A percentile compares a stretch with the other conserved stretches of the same genome.
phyloP scores from a whole-genome alignment of 2,797 vertebrate species.

The Pyrocephalus nanus region DNA sequence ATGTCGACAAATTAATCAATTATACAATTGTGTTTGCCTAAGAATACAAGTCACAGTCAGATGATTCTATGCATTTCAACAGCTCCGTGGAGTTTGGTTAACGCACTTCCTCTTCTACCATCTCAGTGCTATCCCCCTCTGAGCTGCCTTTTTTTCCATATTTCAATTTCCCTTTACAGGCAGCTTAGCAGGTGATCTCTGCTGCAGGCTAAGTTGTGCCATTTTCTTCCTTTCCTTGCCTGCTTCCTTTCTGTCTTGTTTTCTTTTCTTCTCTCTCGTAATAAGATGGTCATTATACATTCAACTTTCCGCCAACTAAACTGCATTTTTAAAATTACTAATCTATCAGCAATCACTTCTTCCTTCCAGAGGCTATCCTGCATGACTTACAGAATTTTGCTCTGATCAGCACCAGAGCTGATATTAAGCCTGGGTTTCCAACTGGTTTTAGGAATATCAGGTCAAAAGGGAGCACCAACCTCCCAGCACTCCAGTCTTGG shows the following conservation, averaged over 20 bases:
- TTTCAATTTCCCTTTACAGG: conserved; percentile 4
- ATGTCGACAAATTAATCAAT: conserved; percentile 43
- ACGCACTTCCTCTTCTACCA: not conserved
- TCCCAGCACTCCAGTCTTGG: not conserved
- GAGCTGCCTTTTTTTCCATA: not conserved
- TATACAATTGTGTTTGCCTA: conserved; percentile 48
- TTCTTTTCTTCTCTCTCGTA: not conserved
- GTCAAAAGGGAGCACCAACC: not conserved
- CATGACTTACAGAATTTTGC: not conserved
- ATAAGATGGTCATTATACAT: not conserved
- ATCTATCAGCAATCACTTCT: not conserved
- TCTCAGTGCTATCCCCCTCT: not conserved
- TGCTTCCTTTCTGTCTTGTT: not conserved
- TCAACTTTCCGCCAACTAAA: not conserved
- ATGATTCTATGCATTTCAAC: conserved; percentile 33
- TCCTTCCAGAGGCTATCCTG: not conserved
- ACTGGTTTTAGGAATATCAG: not conserved
- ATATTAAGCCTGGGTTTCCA: not conserved
- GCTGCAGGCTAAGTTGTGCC: conserved; percentile 9
- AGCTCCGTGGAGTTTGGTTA: not conserved
- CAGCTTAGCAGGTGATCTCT: not conserved
- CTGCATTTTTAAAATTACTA: not conserved
- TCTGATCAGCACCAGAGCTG: not conserved
- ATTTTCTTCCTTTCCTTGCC: not conserved
- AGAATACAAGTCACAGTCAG: conserved; percentile 20